These are phyloP conservation scores for Cuculus canorus DNA, from an alignment of 2,797 vertebrate genomes.

Conservation along the genomic window DNA sequence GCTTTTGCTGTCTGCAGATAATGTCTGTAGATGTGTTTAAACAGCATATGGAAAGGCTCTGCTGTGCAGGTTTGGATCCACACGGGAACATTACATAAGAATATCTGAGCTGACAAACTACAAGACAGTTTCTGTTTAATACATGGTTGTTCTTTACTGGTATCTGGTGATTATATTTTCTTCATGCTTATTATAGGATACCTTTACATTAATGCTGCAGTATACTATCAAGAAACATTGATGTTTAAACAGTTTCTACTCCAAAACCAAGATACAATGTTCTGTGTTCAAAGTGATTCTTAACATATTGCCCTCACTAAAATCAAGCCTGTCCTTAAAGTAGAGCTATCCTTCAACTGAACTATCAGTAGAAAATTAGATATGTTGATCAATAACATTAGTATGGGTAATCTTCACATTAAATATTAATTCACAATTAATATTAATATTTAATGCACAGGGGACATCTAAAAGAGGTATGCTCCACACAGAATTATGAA, in stretches of 20 bases:
- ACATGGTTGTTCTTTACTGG: fast-evolving
- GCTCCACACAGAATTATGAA: background rate
- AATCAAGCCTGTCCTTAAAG: background rate
- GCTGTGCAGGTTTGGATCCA: background rate
- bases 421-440: background rate
- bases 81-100: background rate
- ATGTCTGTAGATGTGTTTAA: background rate
- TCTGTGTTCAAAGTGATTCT: background rate
- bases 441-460: background rate
- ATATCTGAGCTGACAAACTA: background rate
- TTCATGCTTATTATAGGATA: background rate
- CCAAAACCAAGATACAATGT: background rate
- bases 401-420: background rate
- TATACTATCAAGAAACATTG: background rate
- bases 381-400: background rate
- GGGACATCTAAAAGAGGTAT: background rate
- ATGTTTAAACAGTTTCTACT: background rate
- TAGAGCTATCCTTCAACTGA: background rate
- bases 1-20: background rate
- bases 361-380: background rate
- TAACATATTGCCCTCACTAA: background rate
- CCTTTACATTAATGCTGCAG: background rate
- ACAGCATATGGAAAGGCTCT: background rate
- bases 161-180: background rate
- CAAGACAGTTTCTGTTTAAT: background rate